Conservation (phyloP, 1,140 invertebrate genomes). For the Musca domestica region DNA sequence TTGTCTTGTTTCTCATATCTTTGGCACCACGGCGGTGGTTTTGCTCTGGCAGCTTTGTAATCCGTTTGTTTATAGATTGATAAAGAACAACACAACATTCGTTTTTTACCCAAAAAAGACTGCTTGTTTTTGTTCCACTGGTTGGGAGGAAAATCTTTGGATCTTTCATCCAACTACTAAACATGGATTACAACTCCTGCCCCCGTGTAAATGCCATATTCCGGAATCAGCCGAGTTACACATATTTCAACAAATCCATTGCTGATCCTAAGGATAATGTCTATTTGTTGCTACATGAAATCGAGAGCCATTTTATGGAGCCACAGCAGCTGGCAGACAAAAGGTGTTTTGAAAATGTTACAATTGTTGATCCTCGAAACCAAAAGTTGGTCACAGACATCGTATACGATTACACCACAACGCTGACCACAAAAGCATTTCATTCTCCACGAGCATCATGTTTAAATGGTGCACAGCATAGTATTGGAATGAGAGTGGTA, state of each 20-base stretch:
- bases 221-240: slow-evolving; percentile 21
- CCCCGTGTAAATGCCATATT: slow-evolving; percentile 1
- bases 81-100: no score
- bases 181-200: background rate
- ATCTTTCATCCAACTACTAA: no score
- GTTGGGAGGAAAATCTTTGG: no score
- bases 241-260: slow-evolving; percentile 25
- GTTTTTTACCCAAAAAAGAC: no score
- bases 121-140: no score
- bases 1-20: no score
- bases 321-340: background rate
- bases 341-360: background rate
- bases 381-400: background rate
- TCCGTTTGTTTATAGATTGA: no score
- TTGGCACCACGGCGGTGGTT: no score
- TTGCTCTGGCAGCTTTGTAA: no score
- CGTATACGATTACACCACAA: slow-evolving; percentile 3
- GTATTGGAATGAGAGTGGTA: background rate
- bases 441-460: background rate
- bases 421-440: background rate
- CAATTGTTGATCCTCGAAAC: slow-evolving; percentile 13
- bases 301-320: slow-evolving; percentile 8
- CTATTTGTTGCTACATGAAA: slow-evolving; percentile 1
- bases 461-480: slow-evolving; percentile 6
- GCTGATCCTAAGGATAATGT: slow-evolving; percentile 16